Evolutionary conservation across 1,140 invertebrate genomes (phyloP), one percentile per base, ranked within the genome.

Genomic region (Philaenus spumarius): DNA sequence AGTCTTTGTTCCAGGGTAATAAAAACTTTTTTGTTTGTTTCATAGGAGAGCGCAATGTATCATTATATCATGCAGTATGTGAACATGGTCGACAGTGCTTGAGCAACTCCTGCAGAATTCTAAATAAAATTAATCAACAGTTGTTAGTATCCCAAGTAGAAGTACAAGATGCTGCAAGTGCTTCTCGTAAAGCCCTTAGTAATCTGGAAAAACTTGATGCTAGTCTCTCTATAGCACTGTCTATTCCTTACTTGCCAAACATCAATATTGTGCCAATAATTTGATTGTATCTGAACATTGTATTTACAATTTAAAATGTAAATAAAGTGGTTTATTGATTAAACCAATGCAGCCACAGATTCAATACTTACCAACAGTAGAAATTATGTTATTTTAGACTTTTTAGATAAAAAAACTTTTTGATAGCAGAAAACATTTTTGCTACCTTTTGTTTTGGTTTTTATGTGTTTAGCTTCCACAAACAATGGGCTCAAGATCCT

Each of bases 51-150:
- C 37, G 50, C 34, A 53, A 53, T 34, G 17, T 7, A 2, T 53
- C 50, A 24, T 35, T 53, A 37, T 20, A 53, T 35, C 3, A 39
- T 39, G 22, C 35, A 20, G 35, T 53, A 17, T 9, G 14, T 19
- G 37, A 37, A 17, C 14, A 39, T 12, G n/a, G 30, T n/a, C 50
- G 35, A 37, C 50, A 37, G 15, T 14, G 34, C 22, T 20, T 53
- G 15, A 20, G 2, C n/a, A 53, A 39, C 37, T 14, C 22, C 17
- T 15, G 35, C 22, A 53, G 34, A 53, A 35, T 22, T 4, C 17
- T 53, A 30, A 53, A 19, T 22, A 24, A 30, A 9, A 53, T 26
- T n/a, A 53, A 53, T 20, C 50, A 53, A 19, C 50, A 53, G 34
- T 20, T 53, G 17, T 39, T 53, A 22, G 24, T 26, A 2, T 37